These are phyloP conservation scores for Aythya baeri DNA, from an alignment of 2,113 vertebrate genomes.

Conservation along the genomic window DNA sequence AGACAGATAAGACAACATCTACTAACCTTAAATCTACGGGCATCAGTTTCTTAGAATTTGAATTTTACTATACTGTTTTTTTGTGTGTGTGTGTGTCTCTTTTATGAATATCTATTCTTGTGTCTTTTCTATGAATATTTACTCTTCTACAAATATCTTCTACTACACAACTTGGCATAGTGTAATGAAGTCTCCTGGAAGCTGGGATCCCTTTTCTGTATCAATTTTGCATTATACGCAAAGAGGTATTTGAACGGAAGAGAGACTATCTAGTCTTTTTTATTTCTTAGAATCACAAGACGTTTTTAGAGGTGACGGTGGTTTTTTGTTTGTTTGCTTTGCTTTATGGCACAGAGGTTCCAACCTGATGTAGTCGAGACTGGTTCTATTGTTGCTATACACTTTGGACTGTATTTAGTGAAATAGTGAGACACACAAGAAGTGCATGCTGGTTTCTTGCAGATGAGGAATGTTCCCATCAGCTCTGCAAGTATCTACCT, in stretches of 20 bases:
- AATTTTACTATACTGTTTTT: not conserved
- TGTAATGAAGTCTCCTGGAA: not conserved
- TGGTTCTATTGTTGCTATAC: not conserved
- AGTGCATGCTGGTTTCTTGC: not conserved
- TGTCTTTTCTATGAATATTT: not conserved
- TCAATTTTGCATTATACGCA: not conserved
- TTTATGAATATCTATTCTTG: not conserved
- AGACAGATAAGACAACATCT: not conserved
- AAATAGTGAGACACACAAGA: not conserved
- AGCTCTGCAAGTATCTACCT: not conserved
- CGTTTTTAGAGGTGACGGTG: not conserved
- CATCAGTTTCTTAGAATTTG: not conserved
- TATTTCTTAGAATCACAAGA: not conserved
- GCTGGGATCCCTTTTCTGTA: accelerated
- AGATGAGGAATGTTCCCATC: not conserved
- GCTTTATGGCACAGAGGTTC: not conserved
- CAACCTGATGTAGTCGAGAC: not conserved
- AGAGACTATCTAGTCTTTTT: not conserved
- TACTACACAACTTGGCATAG: not conserved
- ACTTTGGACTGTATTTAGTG: not conserved
- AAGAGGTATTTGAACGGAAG: not conserved
- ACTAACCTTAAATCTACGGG: not conserved
- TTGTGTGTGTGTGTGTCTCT: not conserved
- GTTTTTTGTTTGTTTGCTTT: not conserved
- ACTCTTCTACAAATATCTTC: too few relatives aligned